A percentile compares a stretch with the other conserved stretches of the same genome.
phyloP scores from a whole-genome alignment of 2,113 vertebrate genomes.

The Rhadina sibilatrix region DNA sequence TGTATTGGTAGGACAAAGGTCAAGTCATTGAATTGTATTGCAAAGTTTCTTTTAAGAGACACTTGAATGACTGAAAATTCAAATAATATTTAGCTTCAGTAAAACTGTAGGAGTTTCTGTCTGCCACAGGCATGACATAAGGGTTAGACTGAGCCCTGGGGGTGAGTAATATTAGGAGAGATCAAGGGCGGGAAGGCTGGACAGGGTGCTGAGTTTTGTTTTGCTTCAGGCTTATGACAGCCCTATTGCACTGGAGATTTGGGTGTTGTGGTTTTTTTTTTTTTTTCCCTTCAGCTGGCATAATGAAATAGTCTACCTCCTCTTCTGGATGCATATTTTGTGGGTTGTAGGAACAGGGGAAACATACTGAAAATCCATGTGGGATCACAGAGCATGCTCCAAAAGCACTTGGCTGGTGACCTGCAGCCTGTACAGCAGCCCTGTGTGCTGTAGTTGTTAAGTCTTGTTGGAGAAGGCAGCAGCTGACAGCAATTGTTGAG shows the following conservation, averaged over 20 bases:
- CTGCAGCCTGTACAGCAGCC: not conserved
- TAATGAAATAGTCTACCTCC: not conserved
- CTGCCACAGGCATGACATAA: not conserved
- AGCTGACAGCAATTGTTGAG: not conserved
- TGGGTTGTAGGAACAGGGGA: not conserved
- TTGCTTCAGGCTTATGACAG: not conserved
- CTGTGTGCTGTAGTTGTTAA: not conserved
- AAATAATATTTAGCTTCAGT: not conserved
- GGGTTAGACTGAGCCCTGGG: not conserved
- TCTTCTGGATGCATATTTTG: too few species aligned
- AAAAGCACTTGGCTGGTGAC: not conserved
- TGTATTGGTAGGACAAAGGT: not conserved
- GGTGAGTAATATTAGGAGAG: not conserved
- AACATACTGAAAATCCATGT: not conserved
- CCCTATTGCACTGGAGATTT: not conserved
- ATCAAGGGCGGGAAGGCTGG: not conserved
- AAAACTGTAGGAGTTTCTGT: not conserved
- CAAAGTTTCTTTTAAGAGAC: not conserved
- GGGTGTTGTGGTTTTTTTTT: too few species aligned
- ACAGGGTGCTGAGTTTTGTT: not conserved
- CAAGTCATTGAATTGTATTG: not conserved
- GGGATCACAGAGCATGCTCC: not conserved
- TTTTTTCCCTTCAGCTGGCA: not conserved
- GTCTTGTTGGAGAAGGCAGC: not conserved
- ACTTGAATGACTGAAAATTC: not conserved